Evolutionary conservation across 2,888 invertebrate species (phyloP).

Genomic region (Latheticus oryzae): DNA sequence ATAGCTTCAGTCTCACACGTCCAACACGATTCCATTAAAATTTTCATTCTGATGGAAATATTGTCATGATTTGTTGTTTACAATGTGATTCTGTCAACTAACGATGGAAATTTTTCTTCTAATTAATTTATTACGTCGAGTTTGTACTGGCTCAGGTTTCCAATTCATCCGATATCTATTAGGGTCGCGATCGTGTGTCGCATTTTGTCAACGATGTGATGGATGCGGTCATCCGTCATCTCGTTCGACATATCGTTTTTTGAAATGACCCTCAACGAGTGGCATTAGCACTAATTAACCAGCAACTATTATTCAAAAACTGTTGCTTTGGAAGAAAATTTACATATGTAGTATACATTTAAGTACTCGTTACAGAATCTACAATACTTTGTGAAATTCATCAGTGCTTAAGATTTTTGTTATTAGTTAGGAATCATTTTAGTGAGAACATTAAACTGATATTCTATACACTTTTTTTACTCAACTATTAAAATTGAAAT

Average conservation of each 20-base stretch:
- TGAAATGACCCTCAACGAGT: slow-evolving; percentile 52
- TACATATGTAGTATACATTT: too few species aligned
- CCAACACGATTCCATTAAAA: slow-evolving; percentile 15
- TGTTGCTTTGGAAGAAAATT: too few species aligned
- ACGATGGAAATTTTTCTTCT: slow-evolving; percentile 30
- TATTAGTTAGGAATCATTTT: too few species aligned
- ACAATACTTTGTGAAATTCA: too few species aligned
- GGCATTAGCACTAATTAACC: slow-evolving; percentile 57
- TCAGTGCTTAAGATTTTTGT: too few species aligned
- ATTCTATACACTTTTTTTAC: too few species aligned
- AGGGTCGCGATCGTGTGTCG: slow-evolving; percentile 44
- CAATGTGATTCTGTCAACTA: slow-evolving; percentile 8
- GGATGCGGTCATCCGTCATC: slow-evolving; percentile 58
- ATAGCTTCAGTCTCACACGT: slow-evolving; percentile 11
- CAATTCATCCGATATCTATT: slow-evolving; percentile 43
- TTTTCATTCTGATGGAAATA: slow-evolving; percentile 3
- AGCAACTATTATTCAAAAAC: too few species aligned
- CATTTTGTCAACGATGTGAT: slow-evolving; percentile 42
- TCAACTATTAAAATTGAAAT: too few species aligned
- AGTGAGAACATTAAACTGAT: too few species aligned
- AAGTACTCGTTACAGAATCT: too few species aligned
- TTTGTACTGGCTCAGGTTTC: slow-evolving; percentile 44
- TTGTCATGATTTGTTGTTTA: slow-evolving; percentile 14
- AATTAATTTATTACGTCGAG: slow-evolving; percentile 37
- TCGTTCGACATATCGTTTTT: slow-evolving; percentile 56